phyloP scores from a whole-genome alignment of 2,888 invertebrate species.

The Acanthopleura granulata region DNA sequence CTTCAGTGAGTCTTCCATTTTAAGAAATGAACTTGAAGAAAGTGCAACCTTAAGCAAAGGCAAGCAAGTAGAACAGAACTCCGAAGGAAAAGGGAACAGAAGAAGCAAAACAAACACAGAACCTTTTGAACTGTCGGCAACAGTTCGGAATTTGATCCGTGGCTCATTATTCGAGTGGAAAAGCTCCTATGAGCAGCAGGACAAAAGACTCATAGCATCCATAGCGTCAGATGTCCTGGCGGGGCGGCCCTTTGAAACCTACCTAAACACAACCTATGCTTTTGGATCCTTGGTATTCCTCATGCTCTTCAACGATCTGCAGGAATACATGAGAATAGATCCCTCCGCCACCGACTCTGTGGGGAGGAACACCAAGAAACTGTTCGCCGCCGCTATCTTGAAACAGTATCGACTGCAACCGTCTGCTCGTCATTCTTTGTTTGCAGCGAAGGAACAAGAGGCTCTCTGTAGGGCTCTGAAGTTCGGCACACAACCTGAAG shows the following conservation, averaged over 20 bases:
- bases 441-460: not conserved
- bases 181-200: not conserved
- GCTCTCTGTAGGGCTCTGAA: not conserved
- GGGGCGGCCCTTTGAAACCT: not conserved
- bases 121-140: not conserved
- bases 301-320: slow-evolving; percentile 45
- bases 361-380: slow-evolving; percentile 28
- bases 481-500: not conserved
- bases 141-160: not conserved
- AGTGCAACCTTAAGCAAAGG: too few species aligned
- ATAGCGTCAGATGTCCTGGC: not conserved
- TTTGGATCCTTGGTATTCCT: slow-evolving; percentile 29
- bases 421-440: not conserved
- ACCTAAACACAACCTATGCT: not conserved
- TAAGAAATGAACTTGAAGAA: too few species aligned
- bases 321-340: slow-evolving; percentile 42
- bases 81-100: too few species aligned
- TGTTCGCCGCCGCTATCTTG: not conserved
- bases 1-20: too few species aligned
- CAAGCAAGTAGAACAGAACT: too few species aligned
- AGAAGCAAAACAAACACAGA: not conserved
- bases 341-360: slow-evolving; percentile 33
- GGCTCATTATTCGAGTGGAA: not conserved
- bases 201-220: not conserved
- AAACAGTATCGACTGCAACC: not conserved